Conservation (phyloP, 2,113 vertebrate genomes). For the Elephas maximus region DNA sequence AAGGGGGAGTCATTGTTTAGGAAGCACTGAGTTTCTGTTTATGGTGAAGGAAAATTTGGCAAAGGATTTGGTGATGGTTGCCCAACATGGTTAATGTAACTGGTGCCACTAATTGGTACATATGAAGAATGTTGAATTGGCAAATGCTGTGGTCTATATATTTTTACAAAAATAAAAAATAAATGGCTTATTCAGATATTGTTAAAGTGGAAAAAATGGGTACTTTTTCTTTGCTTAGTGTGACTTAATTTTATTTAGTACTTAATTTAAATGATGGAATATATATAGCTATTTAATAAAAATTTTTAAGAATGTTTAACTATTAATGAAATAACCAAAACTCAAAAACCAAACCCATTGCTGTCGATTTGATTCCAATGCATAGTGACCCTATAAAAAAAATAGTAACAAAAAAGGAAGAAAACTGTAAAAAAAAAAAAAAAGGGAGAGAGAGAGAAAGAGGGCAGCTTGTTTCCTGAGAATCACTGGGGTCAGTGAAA, state of each 20-base stretch:
- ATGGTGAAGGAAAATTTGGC: background rate
- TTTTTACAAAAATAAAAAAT: no score
- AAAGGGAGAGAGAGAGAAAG: background rate
- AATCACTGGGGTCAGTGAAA: background rate
- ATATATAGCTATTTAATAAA: background rate
- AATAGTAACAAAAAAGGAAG: background rate
- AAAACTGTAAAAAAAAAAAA: background rate
- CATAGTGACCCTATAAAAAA: no score
- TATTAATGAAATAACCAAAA: background rate
- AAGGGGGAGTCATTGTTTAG: background rate
- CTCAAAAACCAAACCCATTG: no score
- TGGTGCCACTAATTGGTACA: background rate
- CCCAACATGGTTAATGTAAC: background rate
- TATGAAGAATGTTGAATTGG: background rate
- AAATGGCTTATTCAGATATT: constrained; percentile 4
- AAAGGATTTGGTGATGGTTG: background rate
- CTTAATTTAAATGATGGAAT: background rate
- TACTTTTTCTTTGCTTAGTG: background rate
- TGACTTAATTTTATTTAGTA: constrained; percentile 27
- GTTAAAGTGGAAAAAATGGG: background rate
- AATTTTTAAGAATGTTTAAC: constrained; percentile 8
- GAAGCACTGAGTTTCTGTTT: background rate
- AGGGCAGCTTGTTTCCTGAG: background rate
- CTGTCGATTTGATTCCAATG: no score
- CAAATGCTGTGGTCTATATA: background rate